Evolutionary conservation across 2,797 vertebrate genomes (phyloP), one percentile per base, ranked within the genome.

Genomic region (Scarus forsteni): DNA sequence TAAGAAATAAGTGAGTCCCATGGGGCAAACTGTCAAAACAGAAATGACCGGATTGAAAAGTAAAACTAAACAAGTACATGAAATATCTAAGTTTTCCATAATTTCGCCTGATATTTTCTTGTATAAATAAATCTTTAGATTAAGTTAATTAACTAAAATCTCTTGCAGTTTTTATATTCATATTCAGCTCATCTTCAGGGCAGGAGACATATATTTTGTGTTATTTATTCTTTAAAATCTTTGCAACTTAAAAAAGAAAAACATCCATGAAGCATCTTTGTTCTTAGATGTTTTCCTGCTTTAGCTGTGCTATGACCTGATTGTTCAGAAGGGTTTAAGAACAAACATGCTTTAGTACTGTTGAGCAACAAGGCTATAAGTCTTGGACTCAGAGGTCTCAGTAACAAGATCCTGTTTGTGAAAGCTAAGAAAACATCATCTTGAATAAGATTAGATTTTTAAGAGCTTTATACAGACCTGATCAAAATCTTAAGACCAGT

Each of bases 351-450:
- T 78, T 73, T 63, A 46, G 58, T 76, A 63, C 68, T 70, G 50
- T 85, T 87, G 52, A 73, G 64, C 40, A 74, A 75, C 53, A 81
- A 46, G 48, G 55, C 51, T 48, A 1, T n/a, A 38, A 67, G 75
- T 68, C 70, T 69, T 69, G 6, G 60, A 65, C 55, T 85, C 48
- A 77, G 65, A 58, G 40, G 60, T 63, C 62, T 70, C 65, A 69
- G 46, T 16, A 6, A 65, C 15, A 13, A 53, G 64, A 80, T 81
- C 75, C 48, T 77, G 73, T 70, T 81, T 70, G 64, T 73, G 55
- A 74, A 74, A 66, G 60, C 14, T 55, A 10, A 43, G 60, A 42
- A 67, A 87, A 79, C 50, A 50, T 77, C 51, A 77, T 69, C 52
- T 42, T 46, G 8, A 62, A 16, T 48, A 59, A 77, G 77, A 63